phyloP scores from a whole-genome alignment of 2,113 vertebrate genomes.

The Garra rufa region DNA sequence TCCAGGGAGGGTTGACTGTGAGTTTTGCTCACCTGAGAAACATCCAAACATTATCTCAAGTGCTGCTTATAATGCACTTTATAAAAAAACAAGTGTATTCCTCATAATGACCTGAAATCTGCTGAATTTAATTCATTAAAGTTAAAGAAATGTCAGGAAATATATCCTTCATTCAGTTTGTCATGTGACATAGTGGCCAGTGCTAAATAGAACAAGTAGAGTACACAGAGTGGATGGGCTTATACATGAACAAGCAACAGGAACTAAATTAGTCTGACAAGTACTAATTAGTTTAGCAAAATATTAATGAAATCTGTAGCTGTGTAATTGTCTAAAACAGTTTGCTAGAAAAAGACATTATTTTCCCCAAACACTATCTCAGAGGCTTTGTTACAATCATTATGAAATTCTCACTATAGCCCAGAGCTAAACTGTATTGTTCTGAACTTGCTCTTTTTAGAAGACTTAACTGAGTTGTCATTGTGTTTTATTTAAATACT shows the following conservation, averaged over 20 bases:
- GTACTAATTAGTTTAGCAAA: background rate
- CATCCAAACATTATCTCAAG: constrained; percentile 22
- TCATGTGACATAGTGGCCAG: background rate
- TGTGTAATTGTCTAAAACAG: background rate
- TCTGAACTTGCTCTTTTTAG: background rate
- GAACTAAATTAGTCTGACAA: background rate
- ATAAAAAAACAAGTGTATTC: background rate
- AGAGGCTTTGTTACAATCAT: constrained; percentile 3
- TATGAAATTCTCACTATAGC: background rate
- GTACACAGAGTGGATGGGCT: background rate
- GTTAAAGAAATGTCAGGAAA: background rate
- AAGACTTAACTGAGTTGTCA: background rate
- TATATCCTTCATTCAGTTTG: background rate
- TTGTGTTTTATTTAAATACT: background rate
- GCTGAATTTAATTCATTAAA: background rate
- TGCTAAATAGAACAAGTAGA: background rate
- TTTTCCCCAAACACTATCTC: background rate
- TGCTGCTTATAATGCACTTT: background rate
- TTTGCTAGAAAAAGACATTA: background rate
- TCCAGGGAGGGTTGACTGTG: background rate
- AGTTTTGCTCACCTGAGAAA: constrained; percentile 34
- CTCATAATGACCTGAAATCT: background rate
- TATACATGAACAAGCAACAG: background rate
- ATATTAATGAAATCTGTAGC: background rate
- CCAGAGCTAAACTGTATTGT: background rate